phyloP scores from a whole-genome alignment of 2,797 vertebrate genomes.

The Ibycter americanus region DNA sequence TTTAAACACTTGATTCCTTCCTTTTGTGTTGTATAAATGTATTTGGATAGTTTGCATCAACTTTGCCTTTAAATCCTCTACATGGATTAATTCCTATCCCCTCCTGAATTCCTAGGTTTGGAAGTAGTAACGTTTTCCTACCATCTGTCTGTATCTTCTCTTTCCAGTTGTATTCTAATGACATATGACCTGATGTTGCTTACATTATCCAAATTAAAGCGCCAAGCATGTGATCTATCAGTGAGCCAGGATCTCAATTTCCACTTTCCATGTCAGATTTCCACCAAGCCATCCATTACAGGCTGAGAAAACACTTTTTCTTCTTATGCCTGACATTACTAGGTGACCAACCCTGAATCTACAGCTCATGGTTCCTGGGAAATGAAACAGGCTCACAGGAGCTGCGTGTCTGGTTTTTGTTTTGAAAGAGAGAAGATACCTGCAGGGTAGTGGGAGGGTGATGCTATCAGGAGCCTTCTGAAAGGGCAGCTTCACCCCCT shows the following conservation, averaged over 20 bases:
- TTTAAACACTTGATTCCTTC: slow-evolving; percentile 18
- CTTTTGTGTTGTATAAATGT: not conserved
- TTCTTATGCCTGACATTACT: not conserved
- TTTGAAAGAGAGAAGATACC: not conserved
- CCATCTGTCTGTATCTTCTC: slow-evolving; percentile 26
- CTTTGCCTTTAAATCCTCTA: slow-evolving; percentile 22
- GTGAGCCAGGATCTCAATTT: slow-evolving; percentile 31
- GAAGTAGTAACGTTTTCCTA: slow-evolving; percentile 25
- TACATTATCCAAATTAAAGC: not conserved
- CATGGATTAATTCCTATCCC: slow-evolving; percentile 7
- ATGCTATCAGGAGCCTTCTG: not conserved
- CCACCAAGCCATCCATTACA: not conserved
- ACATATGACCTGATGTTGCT: slow-evolving; percentile 15
- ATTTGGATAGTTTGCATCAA: not conserved
- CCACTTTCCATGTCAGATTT: slow-evolving; percentile 57
- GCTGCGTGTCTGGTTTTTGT: not conserved
- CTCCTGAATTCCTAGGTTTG: slow-evolving; percentile 4
- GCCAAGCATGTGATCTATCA: not conserved
- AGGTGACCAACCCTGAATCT: not conserved
- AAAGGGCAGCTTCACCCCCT: not conserved
- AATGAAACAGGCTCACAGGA: not conserved
- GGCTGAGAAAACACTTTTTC: not conserved
- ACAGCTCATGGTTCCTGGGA: not conserved
- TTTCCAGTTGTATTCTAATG: slow-evolving; percentile 29
- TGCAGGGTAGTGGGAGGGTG: not conserved